These are phyloP conservation scores for Dicroscelio sp. DNA, from an alignment of 2,888 invertebrate genomes.

Conservation along the genomic window DNA sequence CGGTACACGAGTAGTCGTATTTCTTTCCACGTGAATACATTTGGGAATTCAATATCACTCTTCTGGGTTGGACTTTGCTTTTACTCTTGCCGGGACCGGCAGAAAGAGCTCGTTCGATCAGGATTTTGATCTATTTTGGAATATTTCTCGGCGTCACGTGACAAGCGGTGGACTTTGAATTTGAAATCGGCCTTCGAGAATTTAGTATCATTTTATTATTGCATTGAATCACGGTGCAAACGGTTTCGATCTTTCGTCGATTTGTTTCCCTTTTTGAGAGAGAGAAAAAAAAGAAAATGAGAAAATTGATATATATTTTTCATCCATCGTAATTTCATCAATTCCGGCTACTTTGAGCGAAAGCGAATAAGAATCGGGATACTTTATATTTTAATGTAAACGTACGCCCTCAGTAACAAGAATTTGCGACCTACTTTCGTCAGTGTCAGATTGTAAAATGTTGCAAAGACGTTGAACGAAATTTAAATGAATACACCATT, in stretches of 20 bases:
- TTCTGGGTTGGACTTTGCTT: conserved; percentile 71
- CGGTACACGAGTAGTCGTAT: conserved; percentile 75
- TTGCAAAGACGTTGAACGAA: background rate
- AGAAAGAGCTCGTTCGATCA: conserved; percentile 27
- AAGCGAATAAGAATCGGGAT: background rate
- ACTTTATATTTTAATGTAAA: background rate
- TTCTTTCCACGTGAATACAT: conserved; percentile 78
- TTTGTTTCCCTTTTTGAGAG: no score
- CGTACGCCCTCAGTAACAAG: background rate
- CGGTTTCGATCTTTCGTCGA: no score
- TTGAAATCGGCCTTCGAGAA: conserved; percentile 7
- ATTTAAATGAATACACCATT: background rate
- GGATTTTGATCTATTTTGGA: conserved; percentile 59
- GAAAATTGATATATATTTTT: no score
- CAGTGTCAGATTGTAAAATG: background rate
- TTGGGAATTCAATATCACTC: conserved; percentile 80
- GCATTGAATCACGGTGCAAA: no score
- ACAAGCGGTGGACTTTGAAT: conserved; percentile 36
- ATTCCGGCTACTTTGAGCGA: no score
- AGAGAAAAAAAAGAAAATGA: background rate
- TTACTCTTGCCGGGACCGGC: conserved; percentile 25
- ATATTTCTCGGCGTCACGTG: conserved; percentile 45
- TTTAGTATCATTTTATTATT: no score
- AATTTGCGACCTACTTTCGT: conserved; percentile 2
- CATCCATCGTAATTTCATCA: no score